phyloP scores from a whole-genome alignment of 2,113 vertebrate genomes.

The Bombycilla garrulus region DNA sequence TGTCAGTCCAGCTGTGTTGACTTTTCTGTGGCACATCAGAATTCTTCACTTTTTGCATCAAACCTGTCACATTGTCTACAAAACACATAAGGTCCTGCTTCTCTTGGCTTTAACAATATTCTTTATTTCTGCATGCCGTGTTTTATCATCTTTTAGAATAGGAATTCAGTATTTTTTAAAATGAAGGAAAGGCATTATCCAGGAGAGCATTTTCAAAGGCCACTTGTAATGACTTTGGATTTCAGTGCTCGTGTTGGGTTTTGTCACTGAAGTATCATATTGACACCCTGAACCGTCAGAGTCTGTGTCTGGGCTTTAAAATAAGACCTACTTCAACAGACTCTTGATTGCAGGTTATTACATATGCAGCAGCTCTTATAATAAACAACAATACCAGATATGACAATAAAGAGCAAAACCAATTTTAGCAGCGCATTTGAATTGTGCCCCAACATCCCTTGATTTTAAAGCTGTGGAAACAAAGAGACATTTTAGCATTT shows the following conservation, averaged over 20 bases:
- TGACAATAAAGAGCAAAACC: neutral
- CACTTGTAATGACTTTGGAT: neutral
- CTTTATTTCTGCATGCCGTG: neutral
- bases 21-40: neutral
- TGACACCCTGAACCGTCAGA: neutral
- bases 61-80: neutral
- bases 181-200: neutral
- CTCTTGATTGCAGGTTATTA: neutral
- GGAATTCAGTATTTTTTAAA: neutral
- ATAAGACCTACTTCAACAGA: neutral
- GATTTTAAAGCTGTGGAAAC: neutral
- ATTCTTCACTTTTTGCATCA: neutral
- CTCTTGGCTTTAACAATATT: neutral
- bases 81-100: neutral
- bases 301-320: neutral
- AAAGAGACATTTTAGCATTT: neutral
- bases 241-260: neutral
- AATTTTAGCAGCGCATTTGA: neutral
- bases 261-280: neutral
- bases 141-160: neutral
- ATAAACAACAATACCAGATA: neutral
- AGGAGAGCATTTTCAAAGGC: neutral
- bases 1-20: neutral
- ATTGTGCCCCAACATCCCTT: neutral
- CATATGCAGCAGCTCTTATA: neutral